phyloP scores from a whole-genome alignment of 2,797 vertebrate genomes.

The Phataginus tricuspis region DNA sequence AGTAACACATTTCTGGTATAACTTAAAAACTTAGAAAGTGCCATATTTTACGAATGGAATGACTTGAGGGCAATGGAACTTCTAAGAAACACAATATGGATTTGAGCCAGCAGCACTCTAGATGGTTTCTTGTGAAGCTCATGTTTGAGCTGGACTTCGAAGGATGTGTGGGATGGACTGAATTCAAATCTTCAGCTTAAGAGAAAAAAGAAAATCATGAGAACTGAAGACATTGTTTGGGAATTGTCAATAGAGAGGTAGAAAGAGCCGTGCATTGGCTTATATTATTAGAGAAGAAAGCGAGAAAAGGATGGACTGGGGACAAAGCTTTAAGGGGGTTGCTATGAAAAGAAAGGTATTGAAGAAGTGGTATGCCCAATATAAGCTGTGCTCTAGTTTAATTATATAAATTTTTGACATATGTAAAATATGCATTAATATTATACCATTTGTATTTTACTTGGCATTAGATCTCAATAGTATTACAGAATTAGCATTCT shows the following conservation, averaged over 20 bases:
- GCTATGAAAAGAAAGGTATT: neutral
- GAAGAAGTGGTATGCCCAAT: neutral
- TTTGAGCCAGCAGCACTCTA: neutral
- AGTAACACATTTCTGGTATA: neutral
- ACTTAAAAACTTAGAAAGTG: neutral
- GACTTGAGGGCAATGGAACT: neutral
- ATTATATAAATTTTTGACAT: neutral
- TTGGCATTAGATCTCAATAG: neutral
- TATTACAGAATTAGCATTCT: slow-evolving; percentile 13
- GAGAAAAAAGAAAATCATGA: neutral
- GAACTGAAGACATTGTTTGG: neutral
- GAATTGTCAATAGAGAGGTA: neutral
- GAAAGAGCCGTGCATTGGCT: neutral
- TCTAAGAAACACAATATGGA: neutral
- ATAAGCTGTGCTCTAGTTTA: neutral
- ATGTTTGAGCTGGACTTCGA: neutral
- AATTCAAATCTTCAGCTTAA: neutral
- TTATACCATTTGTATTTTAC: neutral
- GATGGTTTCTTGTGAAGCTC: neutral
- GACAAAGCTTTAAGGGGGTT: neutral
- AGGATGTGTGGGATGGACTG: neutral
- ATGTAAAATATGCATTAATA: neutral
- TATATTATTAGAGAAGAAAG: neutral
- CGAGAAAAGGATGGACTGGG: neutral
- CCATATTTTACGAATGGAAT: neutral